Conservation (phyloP, 37 sponge, comb jelly and placozoan species). For the Halichondria panicea region DNA sequence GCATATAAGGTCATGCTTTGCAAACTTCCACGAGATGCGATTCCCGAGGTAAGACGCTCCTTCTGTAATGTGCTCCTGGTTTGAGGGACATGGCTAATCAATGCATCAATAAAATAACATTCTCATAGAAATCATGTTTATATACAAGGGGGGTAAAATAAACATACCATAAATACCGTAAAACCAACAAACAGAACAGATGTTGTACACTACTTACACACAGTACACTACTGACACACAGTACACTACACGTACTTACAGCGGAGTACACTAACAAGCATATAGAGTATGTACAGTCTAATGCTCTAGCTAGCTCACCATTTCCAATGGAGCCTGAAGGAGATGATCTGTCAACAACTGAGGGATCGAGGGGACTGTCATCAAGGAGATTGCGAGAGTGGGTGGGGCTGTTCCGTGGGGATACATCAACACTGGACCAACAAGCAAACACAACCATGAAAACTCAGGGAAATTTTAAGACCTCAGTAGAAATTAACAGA, state of each 20-base stretch:
- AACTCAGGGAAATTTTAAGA: background rate
- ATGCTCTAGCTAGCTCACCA: background rate
- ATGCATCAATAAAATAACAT: too few relatives aligned
- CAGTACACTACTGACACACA: background rate
- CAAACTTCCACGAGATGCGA: too few relatives aligned
- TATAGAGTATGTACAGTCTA: background rate
- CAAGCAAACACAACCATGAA: background rate
- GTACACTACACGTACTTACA: background rate
- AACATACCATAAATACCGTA: too few relatives aligned
- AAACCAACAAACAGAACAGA: background rate
- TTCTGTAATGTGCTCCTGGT: too few relatives aligned
- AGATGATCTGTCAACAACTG: slow-evolving; percentile 7
- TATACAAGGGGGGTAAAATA: too few relatives aligned
- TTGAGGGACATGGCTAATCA: too few relatives aligned
- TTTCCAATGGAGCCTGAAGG: slow-evolving; percentile 35
- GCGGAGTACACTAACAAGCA: background rate
- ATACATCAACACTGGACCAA: background rate
- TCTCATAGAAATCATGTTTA: too few relatives aligned
- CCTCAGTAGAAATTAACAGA: background rate
- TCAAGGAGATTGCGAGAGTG: slow-evolving; percentile 56
- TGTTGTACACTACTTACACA: background rate
- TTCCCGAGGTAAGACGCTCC: too few relatives aligned
- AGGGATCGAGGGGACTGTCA: slow-evolving; percentile 47
- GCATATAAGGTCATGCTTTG: too few relatives aligned
- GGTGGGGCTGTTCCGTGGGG: background rate